phyloP scores from a whole-genome alignment of 2,113 vertebrate species.

The Peromyscus californicus region DNA sequence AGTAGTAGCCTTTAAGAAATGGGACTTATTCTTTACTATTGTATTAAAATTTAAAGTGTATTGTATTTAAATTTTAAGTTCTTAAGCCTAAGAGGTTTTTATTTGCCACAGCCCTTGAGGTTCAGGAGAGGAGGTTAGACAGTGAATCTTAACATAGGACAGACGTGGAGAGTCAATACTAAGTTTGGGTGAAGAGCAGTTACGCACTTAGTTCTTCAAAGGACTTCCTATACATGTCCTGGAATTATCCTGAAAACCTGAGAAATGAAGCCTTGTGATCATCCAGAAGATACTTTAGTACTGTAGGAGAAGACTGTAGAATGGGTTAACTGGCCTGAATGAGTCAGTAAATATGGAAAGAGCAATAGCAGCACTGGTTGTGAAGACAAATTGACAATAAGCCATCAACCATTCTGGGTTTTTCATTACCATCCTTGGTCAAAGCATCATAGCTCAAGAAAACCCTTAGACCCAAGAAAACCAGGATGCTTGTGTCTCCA shows the following conservation, averaged over 20 bases:
- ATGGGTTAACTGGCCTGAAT: neutral
- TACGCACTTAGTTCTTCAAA: neutral
- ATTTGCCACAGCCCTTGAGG: slow-evolving; percentile 9
- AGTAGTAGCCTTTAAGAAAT: neutral
- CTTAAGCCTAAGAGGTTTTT: slow-evolving; percentile 8
- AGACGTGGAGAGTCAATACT: neutral
- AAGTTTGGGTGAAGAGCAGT: neutral
- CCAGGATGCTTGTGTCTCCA: neutral
- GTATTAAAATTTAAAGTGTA: neutral
- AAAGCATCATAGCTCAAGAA: neutral
- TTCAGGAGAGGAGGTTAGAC: neutral
- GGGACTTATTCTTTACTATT: neutral
- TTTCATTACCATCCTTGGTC: neutral
- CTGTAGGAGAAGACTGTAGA: neutral
- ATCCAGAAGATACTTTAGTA: neutral
- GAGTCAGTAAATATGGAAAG: neutral
- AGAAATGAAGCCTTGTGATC: neutral
- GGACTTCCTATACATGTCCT: neutral
- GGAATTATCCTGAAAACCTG: neutral
- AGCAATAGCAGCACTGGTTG: neutral
- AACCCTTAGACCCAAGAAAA: neutral
- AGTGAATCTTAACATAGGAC: neutral
- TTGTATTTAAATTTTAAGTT: neutral
- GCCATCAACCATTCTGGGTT: neutral
- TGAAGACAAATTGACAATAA: neutral